phyloP scores from a whole-genome alignment of 1,140 invertebrate genomes.

The Physella acuta region DNA sequence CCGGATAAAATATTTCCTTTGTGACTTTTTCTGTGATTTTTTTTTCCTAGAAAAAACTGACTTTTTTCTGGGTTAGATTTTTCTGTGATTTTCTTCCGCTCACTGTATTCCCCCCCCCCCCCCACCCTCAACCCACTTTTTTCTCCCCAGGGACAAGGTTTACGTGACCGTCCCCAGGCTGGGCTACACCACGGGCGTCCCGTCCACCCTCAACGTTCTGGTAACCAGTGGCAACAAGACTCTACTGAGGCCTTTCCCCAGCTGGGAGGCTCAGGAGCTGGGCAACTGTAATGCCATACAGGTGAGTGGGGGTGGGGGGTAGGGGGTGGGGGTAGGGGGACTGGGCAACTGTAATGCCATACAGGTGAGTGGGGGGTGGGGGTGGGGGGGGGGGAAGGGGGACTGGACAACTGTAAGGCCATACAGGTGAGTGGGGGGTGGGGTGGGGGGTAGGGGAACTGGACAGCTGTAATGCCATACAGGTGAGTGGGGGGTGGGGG shows the following conservation, averaged over 20 bases:
- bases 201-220: conserved; percentile 4
- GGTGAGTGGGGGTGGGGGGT: conserved; percentile 6
- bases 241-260: conserved; percentile 2
- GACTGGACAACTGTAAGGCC: conserved; percentile 6
- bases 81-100: neutral
- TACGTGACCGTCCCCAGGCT: conserved; percentile 10
- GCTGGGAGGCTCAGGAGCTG: conserved; percentile 6
- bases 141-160: neutral
- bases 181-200: neutral
- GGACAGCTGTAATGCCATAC: conserved; percentile 9
- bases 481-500: conserved; percentile 9
- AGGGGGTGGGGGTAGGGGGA: neutral
- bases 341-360: conserved; percentile 9
- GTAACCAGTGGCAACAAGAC: neutral
- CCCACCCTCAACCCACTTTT: too few relatives aligned
- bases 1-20: too few relatives aligned
- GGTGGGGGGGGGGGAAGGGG: neutral
- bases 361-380: too few relatives aligned
- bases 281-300: conserved; percentile 15
- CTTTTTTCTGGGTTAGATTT: neutral
- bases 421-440: conserved; percentile 8
- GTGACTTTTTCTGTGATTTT: too few relatives aligned
- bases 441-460: conserved; percentile 3
- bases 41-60: too few relatives aligned
- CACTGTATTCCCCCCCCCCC: too few relatives aligned